Conservation (phyloP, 2,888 invertebrate genomes). For the Camponotus fellah region DNA sequence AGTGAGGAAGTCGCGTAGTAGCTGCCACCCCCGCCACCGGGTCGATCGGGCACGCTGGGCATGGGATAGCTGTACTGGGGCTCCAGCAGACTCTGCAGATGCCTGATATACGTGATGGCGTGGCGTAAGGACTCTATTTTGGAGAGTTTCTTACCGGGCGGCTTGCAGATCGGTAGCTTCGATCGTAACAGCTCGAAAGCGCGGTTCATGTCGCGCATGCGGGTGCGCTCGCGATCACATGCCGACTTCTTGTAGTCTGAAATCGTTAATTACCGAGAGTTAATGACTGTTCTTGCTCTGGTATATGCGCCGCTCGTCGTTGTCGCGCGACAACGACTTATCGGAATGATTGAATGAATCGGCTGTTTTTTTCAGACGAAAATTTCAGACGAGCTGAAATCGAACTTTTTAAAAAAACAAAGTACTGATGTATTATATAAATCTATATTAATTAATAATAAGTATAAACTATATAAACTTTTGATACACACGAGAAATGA, state of each 20-base stretch:
- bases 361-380: background rate
- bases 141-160: constrained; percentile 94
- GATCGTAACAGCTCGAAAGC: constrained; percentile 93
- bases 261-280: constrained; percentile 54
- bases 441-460: background rate
- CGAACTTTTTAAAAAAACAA: background rate
- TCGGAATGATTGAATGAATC: constrained; percentile 26
- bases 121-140: constrained; percentile 94
- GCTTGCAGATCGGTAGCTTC: constrained; percentile 92
- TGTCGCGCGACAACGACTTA: constrained; percentile 17
- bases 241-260: constrained; percentile 94
- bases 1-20: constrained; percentile 70
- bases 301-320: background rate
- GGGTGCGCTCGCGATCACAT: constrained; percentile 93
- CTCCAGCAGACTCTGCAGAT: constrained; percentile 89
- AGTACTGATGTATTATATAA: constrained; percentile 7
- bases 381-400: background rate
- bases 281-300: constrained; percentile 43
- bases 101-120: constrained; percentile 92
- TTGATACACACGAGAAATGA: background rate
- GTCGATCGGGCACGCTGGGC: constrained; percentile 75
- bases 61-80: constrained; percentile 78
- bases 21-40: constrained; percentile 24
- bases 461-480: background rate
- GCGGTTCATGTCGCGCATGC: constrained; percentile 95